Evolutionary conservation across 2,113 vertebrate genomes (phyloP), one percentile per base, ranked within the genome.

Genomic region (Sterrhoptilus dennistouni): DNA sequence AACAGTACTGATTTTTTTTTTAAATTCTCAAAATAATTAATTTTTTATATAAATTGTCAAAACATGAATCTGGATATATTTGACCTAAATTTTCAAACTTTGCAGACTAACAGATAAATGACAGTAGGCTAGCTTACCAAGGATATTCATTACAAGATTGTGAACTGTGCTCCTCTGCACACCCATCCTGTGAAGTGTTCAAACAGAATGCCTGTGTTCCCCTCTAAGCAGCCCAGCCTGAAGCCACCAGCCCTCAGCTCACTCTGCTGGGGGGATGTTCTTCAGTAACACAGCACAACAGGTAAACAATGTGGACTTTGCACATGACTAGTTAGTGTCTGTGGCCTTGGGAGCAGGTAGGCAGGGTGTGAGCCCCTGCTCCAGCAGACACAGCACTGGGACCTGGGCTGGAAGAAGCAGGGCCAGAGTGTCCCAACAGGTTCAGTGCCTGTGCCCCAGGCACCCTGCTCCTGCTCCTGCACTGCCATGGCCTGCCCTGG

Each of bases 341-440:
- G 15, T 23, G 64, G 47, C 69, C 69, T 25, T 21, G 27, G 1
- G 18, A 65, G 57, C 23, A 50, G 56, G 38, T 17, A 4, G 63
- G 18, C 24, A 52, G 64, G 7, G 6, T 6, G 0, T 3, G 11
- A 33, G 1, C n/a, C 40, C 28, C 47, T 52, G 71, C 60, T 35
- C 33, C 47, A 21, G 59, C 76, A n/a, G 33, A 31, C 28, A 8
- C 27, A 25, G n/a, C 42, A 40, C 35, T 5, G 6, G 40, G 6
- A 44, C 35, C 70, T 12, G 33, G 44, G 77, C 35, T 17, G 70
- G 52, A 24, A 28, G 52, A 2, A 4, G 13, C 25, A 19, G 27
- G 14, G 9, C 0, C 0, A 8, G 27, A 7, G 1, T 4, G 24
- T 9, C 7, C 50, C 56, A 4, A 28, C 0, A 0, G 7, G 11